Evolutionary conservation across 2,113 vertebrate species (phyloP), one percentile per base, ranked within the genome.

Genomic region (Passer montanus): DNA sequence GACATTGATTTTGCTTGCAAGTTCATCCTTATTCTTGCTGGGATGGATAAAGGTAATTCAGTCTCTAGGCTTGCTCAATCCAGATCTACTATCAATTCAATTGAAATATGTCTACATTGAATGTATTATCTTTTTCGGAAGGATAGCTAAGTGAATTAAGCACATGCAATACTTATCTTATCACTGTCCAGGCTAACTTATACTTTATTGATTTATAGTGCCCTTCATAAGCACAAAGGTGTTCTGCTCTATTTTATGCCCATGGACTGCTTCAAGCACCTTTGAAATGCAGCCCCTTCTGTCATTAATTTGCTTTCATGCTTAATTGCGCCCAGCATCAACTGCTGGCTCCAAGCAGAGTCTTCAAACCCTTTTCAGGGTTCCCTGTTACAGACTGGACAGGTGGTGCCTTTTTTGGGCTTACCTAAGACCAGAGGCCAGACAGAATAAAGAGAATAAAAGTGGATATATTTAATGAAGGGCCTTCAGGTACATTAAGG

Each of bases 41-140:
- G 90, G 94, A 94, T 86, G 81, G 97, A 95, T 97, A 95, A 97
- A 95, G 96, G 96, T 94, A 97, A 97, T 97, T 96, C 96, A 96
- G 94, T 97, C 86, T 85, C 47, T 75, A 47, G 97, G 96, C 96
- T 96, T 95, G 90, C 93, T 97, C 94, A 94, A 85, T 96, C 94
- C 97, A 94, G 95, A 97, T 96, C 97, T 97, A 86, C 96, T 97
- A 97, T 97, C 97, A 97, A 84, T 97, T 96, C 97, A 97, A 94
- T 95, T 97, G 98, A 96, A 97, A 96, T 93, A 97, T 96, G 94
- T 97, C 98, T 97, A 94, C 96, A 91, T 84, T 89, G 96, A 97
- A 95, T 90, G 95, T 96, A 97, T 97, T 97, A 96, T 96, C 94
- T 97, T 97, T 96, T 97, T 96, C 12, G 44, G 97, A 96, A 88